Conservation (phyloP, 2,888 invertebrate genomes). For the Athrips mouffetella region DNA sequence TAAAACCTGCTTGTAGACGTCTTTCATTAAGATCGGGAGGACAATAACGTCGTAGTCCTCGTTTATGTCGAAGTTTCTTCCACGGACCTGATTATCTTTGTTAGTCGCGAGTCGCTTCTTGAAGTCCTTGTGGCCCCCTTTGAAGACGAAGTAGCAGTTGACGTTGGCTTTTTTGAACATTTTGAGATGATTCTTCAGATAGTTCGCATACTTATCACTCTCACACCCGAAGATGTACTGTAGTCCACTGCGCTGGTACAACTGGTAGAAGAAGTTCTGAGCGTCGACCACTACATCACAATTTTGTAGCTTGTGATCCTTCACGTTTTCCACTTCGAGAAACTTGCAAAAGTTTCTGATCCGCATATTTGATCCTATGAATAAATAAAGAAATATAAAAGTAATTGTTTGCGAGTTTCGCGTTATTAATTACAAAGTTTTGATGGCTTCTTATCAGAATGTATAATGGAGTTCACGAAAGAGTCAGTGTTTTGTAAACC, state of each 20-base stretch:
- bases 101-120: neutral
- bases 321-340: constrained; percentile 4
- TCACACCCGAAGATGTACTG: constrained; percentile 37
- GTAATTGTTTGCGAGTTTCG: no score
- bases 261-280: constrained; percentile 33
- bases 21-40: constrained; percentile 32
- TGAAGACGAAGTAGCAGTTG: constrained; percentile 39
- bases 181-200: constrained; percentile 27
- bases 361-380: no score
- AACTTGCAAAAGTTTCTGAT: constrained; percentile 15
- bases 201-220: constrained; percentile 32
- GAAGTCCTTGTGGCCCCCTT: constrained; percentile 34
- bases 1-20: constrained; percentile 34
- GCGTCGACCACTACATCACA: constrained; percentile 42
- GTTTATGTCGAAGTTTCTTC: neutral
- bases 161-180: constrained; percentile 39
- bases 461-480: no score
- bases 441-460: no score
- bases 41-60: neutral
- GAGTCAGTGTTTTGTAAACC: no score
- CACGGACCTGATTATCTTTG: neutral
- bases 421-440: no score
- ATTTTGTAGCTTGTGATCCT: constrained; percentile 26
- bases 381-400: no score
- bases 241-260: constrained; percentile 28